These are phyloP conservation scores for Dryococelus australis DNA, from an alignment of 2,888 invertebrate genomes.

Conservation along the genomic window DNA sequence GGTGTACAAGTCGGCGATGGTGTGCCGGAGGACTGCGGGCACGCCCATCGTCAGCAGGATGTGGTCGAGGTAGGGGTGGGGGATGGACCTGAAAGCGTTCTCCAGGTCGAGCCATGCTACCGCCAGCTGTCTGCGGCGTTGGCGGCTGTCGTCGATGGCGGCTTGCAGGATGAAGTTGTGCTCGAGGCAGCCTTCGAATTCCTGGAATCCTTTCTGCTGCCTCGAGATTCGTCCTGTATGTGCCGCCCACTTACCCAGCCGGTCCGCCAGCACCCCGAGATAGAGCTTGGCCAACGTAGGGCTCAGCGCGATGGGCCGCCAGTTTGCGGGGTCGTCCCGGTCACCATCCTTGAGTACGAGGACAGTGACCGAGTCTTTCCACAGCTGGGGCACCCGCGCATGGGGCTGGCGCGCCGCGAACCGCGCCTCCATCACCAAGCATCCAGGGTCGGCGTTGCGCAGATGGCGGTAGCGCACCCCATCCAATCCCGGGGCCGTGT, in stretches of 20 bases:
- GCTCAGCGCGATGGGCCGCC: conserved; percentile 52
- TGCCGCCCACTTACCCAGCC: conserved; percentile 47
- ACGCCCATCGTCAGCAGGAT: not conserved
- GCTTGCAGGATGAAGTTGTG: conserved; percentile 54
- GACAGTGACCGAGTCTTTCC: conserved; percentile 45
- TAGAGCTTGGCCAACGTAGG: conserved; percentile 49
- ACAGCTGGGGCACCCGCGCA: conserved; percentile 40
- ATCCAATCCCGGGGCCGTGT: conserved; percentile 50
- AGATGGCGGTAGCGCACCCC: conserved; percentile 46
- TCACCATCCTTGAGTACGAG: conserved; percentile 45
- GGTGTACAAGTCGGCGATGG: not conserved
- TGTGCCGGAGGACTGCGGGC: not conserved
- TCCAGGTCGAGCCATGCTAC: conserved; percentile 49
- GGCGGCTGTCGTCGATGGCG: conserved; percentile 47
- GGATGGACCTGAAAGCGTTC: conserved; percentile 56
- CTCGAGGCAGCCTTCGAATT: conserved; percentile 53
- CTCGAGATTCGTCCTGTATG: conserved; percentile 50
- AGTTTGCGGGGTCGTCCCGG: conserved; percentile 49
- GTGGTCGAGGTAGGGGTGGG: conserved; percentile 38
- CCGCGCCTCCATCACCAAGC: not conserved
- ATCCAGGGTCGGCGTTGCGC: conserved; percentile 44
- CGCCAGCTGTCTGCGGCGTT: conserved; percentile 26
- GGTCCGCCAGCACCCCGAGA: conserved; percentile 46
- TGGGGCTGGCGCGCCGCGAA: not conserved
- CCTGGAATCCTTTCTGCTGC: conserved; percentile 57